phyloP scores from a whole-genome alignment of 2,888 invertebrate species.

The Drosophila mimica region DNA sequence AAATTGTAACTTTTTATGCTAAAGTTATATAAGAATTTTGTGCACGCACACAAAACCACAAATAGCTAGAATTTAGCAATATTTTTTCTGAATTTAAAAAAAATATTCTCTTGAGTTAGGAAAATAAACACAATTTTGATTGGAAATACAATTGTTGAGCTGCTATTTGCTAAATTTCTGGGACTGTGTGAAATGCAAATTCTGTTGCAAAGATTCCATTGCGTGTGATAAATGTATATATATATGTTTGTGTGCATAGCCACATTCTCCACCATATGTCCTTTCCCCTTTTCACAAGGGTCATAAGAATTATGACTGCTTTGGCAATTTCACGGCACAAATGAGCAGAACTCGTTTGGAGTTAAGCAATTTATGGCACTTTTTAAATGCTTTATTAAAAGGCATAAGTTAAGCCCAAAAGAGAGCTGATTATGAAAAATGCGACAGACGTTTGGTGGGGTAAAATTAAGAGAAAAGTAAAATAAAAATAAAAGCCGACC shows the following conservation, averaged over 20 bases:
- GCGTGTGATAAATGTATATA: neutral
- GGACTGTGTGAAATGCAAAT: conserved; percentile 20
- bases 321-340: conserved; percentile 49
- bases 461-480: neutral
- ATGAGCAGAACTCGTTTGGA: conserved; percentile 63
- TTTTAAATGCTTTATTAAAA: conserved; percentile 77
- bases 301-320: conserved; percentile 45
- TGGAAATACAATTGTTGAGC: neutral
- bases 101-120: neutral
- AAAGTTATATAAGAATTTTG: neutral
- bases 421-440: conserved; percentile 61
- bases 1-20: too few species aligned
- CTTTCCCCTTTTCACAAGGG: neutral
- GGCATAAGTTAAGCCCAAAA: conserved; percentile 59
- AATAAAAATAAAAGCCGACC: neutral
- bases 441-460: conserved; percentile 14
- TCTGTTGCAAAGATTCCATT: conserved; percentile 36
- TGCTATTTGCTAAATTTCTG: neutral
- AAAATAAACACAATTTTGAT: too few species aligned
- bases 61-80: neutral
- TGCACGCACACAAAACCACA: neutral
- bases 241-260: neutral
- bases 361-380: conserved; percentile 72
- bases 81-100: neutral
- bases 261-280: neutral